phyloP scores from a whole-genome alignment of 2,888 invertebrate species.

The Dasysyrphus albostriatus region DNA sequence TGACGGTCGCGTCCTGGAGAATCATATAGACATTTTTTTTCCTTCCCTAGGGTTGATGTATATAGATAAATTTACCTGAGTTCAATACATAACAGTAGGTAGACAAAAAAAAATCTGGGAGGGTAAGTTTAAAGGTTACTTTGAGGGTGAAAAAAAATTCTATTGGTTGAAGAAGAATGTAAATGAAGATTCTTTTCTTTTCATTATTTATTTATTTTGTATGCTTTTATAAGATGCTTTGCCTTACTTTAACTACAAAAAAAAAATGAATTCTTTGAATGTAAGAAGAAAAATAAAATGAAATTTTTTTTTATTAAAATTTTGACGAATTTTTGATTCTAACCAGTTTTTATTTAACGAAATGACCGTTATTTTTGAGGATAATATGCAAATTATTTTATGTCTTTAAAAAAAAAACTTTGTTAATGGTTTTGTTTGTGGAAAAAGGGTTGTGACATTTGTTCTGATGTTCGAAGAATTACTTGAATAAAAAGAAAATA shows the following conservation, averaged over 20 bases:
- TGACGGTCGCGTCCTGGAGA: constrained; percentile 43
- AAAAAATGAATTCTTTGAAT: background rate
- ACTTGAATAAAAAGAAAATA: background rate
- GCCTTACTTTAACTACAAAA: background rate
- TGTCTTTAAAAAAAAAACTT: background rate
- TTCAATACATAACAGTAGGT: background rate
- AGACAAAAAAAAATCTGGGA: constrained; percentile 60
- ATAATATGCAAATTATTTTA: constrained; percentile 9
- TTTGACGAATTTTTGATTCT: constrained; percentile 4
- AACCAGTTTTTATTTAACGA: constrained; percentile 29
- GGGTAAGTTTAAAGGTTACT: constrained; percentile 36
- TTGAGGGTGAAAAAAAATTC: constrained; percentile 43
- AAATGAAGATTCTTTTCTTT: background rate
- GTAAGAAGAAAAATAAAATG: constrained; percentile 2
- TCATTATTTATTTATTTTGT: background rate
- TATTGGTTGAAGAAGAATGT: constrained; percentile 45
- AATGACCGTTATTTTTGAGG: constrained; percentile 23
- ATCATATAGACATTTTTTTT: constrained; percentile 25
- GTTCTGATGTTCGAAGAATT: background rate
- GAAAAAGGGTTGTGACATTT: constrained; percentile 2
- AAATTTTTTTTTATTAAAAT: background rate
- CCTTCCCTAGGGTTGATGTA: background rate
- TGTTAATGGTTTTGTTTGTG: background rate
- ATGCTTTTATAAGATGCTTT: background rate
- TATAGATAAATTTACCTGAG: constrained; percentile 50